phyloP scores from a whole-genome alignment of 2,113 vertebrate species.

The Rhinichthys klamathensis region DNA sequence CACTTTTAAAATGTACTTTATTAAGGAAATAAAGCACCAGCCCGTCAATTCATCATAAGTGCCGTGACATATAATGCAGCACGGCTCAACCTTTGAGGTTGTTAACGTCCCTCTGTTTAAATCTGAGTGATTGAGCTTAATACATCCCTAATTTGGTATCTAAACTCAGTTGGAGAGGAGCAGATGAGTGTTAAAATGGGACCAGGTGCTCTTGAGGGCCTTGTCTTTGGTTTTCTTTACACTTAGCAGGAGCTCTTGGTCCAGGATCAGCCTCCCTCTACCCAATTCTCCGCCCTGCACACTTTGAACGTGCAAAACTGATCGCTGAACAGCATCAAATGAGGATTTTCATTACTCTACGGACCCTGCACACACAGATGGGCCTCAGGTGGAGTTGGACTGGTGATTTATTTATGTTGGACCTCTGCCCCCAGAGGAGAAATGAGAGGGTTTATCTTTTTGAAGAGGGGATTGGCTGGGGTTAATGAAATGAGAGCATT shows the following conservation, averaged over 20 bases:
- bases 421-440: constrained; percentile 55
- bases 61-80: constrained; percentile 46
- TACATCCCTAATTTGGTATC: constrained; percentile 44
- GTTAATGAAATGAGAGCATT: constrained; percentile 50
- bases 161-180: constrained; percentile 1
- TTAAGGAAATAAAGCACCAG: constrained; percentile 40
- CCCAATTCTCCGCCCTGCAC: neutral
- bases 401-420: constrained; percentile 70
- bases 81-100: constrained; percentile 37
- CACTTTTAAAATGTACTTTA: neutral
- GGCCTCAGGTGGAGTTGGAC: constrained; percentile 71
- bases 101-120: constrained; percentile 50
- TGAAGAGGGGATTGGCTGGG: constrained; percentile 34
- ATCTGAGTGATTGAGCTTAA: constrained; percentile 14
- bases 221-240: constrained; percentile 16
- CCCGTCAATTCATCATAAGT: constrained; percentile 47
- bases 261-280: neutral
- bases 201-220: constrained; percentile 66
- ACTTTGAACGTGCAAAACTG: neutral
- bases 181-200: constrained; percentile 14
- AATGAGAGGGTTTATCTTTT: constrained; percentile 52
- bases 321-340: neutral
- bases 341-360: neutral
- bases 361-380: constrained; percentile 60
- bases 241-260: neutral